Evolutionary conservation across 2,113 vertebrate species (phyloP).

Genomic region (Ardeotis arabs): DNA sequence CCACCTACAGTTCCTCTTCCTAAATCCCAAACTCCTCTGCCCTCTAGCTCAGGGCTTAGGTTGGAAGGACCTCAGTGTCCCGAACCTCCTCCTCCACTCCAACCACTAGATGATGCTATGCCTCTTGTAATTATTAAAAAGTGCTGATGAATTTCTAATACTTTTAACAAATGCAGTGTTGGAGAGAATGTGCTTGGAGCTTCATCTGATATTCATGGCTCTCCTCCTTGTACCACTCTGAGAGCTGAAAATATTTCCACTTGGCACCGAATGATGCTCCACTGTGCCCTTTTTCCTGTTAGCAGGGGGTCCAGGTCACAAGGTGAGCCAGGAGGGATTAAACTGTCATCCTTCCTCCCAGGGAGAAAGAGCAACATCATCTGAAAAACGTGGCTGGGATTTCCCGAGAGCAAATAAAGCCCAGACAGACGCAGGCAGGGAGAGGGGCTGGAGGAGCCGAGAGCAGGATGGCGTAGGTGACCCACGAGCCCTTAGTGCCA

Average conservation of each 20-base stretch:
- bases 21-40: background rate
- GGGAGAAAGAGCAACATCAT: background rate
- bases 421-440: accelerated
- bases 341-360: background rate
- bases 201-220: background rate
- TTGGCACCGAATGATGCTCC: background rate
- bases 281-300: background rate
- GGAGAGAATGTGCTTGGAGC: background rate
- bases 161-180: background rate
- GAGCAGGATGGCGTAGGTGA: accelerated
- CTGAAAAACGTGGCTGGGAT: background rate
- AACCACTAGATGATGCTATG: constrained; percentile 48
- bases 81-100: background rate
- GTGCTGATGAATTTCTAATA: background rate
- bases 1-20: background rate
- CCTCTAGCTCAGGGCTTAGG: background rate
- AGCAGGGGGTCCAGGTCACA: background rate
- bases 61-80: background rate
- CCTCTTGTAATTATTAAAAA: background rate
- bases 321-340: background rate
- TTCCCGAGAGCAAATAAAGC: background rate
- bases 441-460: background rate
- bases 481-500: background rate
- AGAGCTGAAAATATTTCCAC: background rate
- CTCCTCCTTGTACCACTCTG: background rate